These are phyloP conservation scores for Tamias sibiricus DNA, from an alignment of 2,113 vertebrate genomes.

Conservation along the genomic window DNA sequence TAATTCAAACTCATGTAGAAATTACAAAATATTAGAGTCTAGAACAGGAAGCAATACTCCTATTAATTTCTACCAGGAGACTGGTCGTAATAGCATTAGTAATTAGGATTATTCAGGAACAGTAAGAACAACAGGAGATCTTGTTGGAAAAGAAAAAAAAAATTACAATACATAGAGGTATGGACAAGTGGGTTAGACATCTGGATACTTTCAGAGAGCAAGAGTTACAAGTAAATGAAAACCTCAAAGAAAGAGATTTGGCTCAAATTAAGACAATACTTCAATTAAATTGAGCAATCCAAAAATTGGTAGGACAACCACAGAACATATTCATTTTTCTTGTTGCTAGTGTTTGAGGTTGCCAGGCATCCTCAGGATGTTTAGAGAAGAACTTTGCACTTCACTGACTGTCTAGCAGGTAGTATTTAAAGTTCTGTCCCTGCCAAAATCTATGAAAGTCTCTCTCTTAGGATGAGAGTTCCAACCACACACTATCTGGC, in stretches of 20 bases:
- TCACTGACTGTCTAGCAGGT: neutral
- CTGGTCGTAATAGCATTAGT: neutral
- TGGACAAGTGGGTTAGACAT: neutral
- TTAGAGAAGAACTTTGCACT: neutral
- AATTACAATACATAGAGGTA: neutral
- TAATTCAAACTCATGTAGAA: neutral
- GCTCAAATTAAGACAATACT: neutral
- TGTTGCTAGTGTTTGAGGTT: neutral
- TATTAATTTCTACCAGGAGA: neutral
- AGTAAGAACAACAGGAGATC: neutral
- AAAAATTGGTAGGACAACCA: neutral
- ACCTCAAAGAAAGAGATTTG: neutral
- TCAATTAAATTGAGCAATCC: constrained; percentile 20
- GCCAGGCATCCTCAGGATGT: neutral
- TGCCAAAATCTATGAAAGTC: neutral
- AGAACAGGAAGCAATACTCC: neutral
- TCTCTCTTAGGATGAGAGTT: neutral
- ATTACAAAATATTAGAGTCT: neutral
- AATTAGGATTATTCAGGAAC: neutral
- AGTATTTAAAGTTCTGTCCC: neutral
- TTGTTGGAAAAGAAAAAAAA: neutral
- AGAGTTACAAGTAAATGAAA: neutral
- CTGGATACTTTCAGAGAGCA: neutral
- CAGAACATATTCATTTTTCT: neutral
- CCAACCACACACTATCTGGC: neutral